Base-by-base conservation (phyloP, 1,140 invertebrate genomes). In the Monomorium pharaonis region DNA sequence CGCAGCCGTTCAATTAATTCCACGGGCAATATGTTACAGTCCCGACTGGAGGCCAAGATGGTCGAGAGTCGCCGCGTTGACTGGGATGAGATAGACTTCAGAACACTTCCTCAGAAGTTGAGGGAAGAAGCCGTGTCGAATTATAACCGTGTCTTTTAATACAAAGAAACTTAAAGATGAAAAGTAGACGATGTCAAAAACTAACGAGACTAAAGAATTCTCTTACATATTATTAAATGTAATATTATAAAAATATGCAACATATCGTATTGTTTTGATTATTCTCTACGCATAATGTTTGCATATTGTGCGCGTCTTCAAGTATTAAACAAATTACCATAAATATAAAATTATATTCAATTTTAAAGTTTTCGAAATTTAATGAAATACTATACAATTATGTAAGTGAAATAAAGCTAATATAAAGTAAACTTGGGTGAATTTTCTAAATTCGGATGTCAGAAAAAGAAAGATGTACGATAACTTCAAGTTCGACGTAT, bases 1-100 rank as follows among this genome's bases (percentile, higher is more conserved):
- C 85, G 51, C 67, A 85, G 88, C 88, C 83, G 75, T 83, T 92
- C 92, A 92, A 93, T 93, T 94, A 94, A 93, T 92, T 93, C 91
- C 89, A 86, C 88, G 78, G 84, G 88, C 87, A 87, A 91, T 91
- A 86, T 65, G 88, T 90, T 90, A 75, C 44, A 72, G 77, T 70
- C 70, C 27, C 56, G 44, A 27, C 33, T 51, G 37, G 63, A 47
- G 54, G 24, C 33, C 18, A n/a, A 58, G 33, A 49, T 18, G 63
- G 56, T n/a, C 33, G 67, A 47, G 6, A 54, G n/a, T 37, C 44
- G 44, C 30, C 27, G 27, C 4, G 12, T 47, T 62, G 42, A 62
- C 42, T 21, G 21, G 42, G 42, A 62, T 21, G 58, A 78, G 12
- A 14, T 44, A 16, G 47, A 42, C 21, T 78, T 18, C 37, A 63